Evolutionary conservation across 1,140 invertebrate species (phyloP).

Genomic region (Bombus terrestris): DNA sequence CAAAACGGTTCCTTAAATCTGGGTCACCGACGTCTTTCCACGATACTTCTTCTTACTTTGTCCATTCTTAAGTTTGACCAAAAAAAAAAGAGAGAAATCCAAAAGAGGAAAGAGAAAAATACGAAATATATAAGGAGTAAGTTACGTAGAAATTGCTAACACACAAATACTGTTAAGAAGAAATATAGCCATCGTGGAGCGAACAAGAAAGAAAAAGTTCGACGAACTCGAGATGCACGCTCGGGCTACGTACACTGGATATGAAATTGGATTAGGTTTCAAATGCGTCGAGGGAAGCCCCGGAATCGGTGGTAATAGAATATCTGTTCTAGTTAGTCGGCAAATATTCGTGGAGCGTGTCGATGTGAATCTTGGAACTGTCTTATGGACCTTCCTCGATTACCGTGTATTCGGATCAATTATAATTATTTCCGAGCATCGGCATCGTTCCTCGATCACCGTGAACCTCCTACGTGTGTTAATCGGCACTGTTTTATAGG

Average conservation of each 20-base stretch:
- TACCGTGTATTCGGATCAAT: slow-evolving; percentile 39
- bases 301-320: slow-evolving; percentile 64
- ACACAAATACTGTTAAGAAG: neutral
- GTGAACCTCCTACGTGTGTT: neutral
- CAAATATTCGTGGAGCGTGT: slow-evolving; percentile 40
- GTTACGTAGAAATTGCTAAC: neutral
- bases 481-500: neutral
- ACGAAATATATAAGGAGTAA: neutral
- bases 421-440: slow-evolving; percentile 41
- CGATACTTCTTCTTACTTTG: neutral
- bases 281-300: slow-evolving; percentile 76
- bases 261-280: slow-evolving; percentile 77
- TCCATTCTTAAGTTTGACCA: neutral
- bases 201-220: slow-evolving; percentile 35
- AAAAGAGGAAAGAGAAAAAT: neutral
- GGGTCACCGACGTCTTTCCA: neutral
- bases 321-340: slow-evolving; percentile 61
- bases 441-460: neutral
- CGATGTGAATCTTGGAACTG: slow-evolving; percentile 50
- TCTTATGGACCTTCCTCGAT: slow-evolving; percentile 44
- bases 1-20: neutral
- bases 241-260: slow-evolving; percentile 44
- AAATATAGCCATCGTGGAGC: neutral
- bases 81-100: fast-evolving
- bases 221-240: slow-evolving; percentile 46